Conservation (phyloP, 2,113 vertebrate species). For the Cygnus atratus region DNA sequence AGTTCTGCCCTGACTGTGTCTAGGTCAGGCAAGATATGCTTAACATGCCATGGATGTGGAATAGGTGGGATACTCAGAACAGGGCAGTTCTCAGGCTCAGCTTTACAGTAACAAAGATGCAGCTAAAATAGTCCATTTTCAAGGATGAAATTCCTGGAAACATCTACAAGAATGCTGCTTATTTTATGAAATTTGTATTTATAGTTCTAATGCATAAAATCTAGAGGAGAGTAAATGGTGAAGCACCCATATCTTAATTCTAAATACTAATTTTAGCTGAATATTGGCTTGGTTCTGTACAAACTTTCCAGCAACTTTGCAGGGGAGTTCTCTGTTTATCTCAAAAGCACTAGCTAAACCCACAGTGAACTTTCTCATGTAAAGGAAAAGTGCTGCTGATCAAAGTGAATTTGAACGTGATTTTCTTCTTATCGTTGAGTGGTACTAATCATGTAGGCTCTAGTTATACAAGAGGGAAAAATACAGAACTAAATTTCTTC, state of each 20-base stretch:
- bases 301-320: slow-evolving; percentile 21
- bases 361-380: not conserved
- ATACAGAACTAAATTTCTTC: not conserved
- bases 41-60: not conserved
- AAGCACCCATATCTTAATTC: not conserved
- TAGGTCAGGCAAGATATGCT: not conserved
- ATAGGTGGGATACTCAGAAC: not conserved
- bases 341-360: slow-evolving; percentile 21
- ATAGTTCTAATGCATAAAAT: not conserved
- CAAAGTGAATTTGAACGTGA: slow-evolving; percentile 6
- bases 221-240: not conserved
- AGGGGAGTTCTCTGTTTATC: slow-evolving; percentile 32
- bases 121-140: rapidly evolving
- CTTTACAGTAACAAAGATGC: not conserved
- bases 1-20: not conserved
- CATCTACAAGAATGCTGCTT: not conserved
- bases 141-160: not conserved
- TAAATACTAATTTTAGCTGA: slow-evolving; percentile 4
- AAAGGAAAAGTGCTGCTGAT: not conserved
- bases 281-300: not conserved
- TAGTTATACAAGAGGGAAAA: not conserved
- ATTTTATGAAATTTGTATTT: not conserved
- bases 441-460: not conserved
- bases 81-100: not conserved
- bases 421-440: not conserved